phyloP scores from a whole-genome alignment of 2,113 vertebrate species.

The Tragelaphus scriptus region DNA sequence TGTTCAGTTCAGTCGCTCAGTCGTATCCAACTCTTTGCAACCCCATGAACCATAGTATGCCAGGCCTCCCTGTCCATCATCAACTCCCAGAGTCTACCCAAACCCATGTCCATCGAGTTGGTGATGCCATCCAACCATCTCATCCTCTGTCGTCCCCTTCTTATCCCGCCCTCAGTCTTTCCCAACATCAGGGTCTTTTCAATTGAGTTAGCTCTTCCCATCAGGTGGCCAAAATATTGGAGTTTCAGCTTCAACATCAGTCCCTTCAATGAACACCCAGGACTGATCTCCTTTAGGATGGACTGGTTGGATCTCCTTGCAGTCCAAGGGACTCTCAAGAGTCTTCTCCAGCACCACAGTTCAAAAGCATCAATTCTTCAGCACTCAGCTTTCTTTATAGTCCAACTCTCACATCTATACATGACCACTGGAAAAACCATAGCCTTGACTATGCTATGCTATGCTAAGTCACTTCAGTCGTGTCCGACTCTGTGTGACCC shows the following conservation, averaged over 20 bases:
- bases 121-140: neutral
- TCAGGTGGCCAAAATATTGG: neutral
- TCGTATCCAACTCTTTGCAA: neutral
- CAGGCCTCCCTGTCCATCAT: neutral
- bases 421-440: neutral
- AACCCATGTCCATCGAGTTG: neutral
- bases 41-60: neutral
- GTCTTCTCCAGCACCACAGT: neutral
- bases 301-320: neutral
- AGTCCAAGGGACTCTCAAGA: neutral
- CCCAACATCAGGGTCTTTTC: neutral
- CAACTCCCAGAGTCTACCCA: neutral
- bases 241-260: neutral
- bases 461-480: no score
- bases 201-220: rapidly evolving
- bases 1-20: neutral
- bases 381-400: neutral
- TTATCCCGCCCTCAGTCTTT: neutral
- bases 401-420: neutral
- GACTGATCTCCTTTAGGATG: neutral
- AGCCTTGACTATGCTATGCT: neutral
- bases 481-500: no score
- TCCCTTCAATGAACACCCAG: neutral
- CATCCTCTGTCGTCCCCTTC: neutral
- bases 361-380: neutral